Evolutionary conservation across 2,888 invertebrate species (phyloP).

Genomic region (Perizoma affinitatum): DNA sequence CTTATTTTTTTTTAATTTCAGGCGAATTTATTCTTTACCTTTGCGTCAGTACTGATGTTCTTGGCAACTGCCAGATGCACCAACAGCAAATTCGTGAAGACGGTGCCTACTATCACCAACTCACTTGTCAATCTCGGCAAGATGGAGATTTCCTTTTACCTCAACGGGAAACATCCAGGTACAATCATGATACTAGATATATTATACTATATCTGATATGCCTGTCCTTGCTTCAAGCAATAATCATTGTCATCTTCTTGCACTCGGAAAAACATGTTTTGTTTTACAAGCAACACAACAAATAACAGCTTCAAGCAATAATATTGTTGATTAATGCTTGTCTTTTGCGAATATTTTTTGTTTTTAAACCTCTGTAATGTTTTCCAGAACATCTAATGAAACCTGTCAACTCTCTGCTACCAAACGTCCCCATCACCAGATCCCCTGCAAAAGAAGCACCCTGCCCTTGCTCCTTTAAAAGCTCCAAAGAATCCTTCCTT

Average conservation of each 20-base stretch:
- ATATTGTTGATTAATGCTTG: neutral
- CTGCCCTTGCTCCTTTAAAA: constrained; percentile 61
- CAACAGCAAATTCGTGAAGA: constrained; percentile 50
- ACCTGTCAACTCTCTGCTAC: constrained; percentile 12
- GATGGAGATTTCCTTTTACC: constrained; percentile 72
- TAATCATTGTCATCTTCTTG: no score
- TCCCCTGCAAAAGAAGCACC: constrained; percentile 48
- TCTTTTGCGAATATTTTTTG: neutral
- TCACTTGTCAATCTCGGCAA: constrained; percentile 75
- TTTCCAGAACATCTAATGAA: constrained; percentile 26
- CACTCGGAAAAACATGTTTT: no score
- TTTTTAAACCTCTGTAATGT: neutral
- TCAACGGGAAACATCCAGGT: constrained; percentile 64
- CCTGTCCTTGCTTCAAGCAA: no score
- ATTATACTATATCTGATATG: no score
- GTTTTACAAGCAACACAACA: no score
- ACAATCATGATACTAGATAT: constrained; percentile 20
- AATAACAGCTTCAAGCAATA: no score
- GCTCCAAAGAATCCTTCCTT: constrained; percentile 48
- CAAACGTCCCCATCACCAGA: constrained; percentile 16
- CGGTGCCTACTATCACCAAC: constrained; percentile 63
- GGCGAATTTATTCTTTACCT: constrained; percentile 44
- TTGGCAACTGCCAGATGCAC: constrained; percentile 44
- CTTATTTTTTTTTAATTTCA: constrained; percentile 21
- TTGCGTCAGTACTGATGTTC: constrained; percentile 43